Base-by-base conservation (phyloP, 2,113 vertebrate genomes). In the Gallinago media region DNA sequence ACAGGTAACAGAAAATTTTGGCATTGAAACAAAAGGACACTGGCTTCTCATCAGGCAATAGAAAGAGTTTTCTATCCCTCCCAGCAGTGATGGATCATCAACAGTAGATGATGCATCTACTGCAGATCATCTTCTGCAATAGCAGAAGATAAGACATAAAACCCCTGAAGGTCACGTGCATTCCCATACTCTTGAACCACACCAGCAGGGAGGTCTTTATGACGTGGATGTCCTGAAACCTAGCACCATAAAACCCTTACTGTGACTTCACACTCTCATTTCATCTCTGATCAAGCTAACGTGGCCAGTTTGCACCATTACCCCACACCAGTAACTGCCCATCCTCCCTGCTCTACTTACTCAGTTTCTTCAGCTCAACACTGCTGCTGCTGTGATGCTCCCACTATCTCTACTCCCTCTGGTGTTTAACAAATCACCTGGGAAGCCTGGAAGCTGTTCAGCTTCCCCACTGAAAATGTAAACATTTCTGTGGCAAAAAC, bases 121-220 rank as follows among this genome's bases (percentile, higher is more conserved):
- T 38, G 36, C 36, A 38, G 36, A 38, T 38, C 36, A 38, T 38
- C 36, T 38, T 38, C 36, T 38, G 4, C 42, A 82, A 50, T 1
- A 89, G 29, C 26, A 76, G 13, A 15, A 77, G 8, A 46, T 32
- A 6, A 76, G 34, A 68, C 9, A 81, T 11, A 75, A 82, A 90
- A 79, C 0, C 4, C 4, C 29, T 46, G 38, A 44, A n/a, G 8
- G 32, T 76, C 31, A 67, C 0, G 0, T 59, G 17, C 22, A 47
- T 36, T 88, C 36, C 18, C 29, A 70, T 23, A 36, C 21, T 46
- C 52, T 72, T 54, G 36, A 78, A 67, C 11, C 0, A 0, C 9
- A 56, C 16, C 14, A 66, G 29, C 6, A 55, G 15, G 2, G 16
- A 82, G 49, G 23, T 8, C 13, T 27, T 85, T 85, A 32, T 89